Evolutionary conservation across 2,888 invertebrate species (phyloP).

Genomic region (Rhyacophila evoluta): DNA sequence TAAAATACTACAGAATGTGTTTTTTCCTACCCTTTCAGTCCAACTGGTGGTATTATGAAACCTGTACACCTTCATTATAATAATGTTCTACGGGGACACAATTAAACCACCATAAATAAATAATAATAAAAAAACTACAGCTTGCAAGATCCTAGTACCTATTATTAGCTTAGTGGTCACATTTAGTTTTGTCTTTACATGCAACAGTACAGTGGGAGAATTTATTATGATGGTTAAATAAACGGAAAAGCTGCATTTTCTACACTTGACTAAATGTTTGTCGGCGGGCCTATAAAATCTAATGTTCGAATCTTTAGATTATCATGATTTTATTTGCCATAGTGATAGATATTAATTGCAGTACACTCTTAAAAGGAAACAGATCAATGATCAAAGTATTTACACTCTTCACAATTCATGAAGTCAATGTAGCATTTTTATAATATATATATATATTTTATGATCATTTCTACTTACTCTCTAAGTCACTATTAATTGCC

Average conservation of each 20-base stretch:
- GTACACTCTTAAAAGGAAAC: slow-evolving; percentile 20
- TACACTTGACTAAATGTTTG: slow-evolving; percentile 36
- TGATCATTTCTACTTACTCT: slow-evolving; percentile 50
- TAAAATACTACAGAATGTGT: slow-evolving; percentile 26
- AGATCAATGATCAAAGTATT: slow-evolving; percentile 28
- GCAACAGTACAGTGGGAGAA: slow-evolving; percentile 36
- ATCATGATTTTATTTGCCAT: background rate
- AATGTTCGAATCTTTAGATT: background rate
- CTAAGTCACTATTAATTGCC: slow-evolving; percentile 51
- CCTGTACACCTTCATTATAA: slow-evolving; percentile 41
- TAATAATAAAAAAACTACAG: slow-evolving; percentile 44
- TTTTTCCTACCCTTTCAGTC: slow-evolving; percentile 36
- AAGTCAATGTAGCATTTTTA: slow-evolving; percentile 26
- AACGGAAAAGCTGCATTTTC: slow-evolving; percentile 39
- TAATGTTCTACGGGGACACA: slow-evolving; percentile 41
- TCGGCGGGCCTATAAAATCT: slow-evolving; percentile 22
- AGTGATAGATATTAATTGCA: slow-evolving; percentile 8
- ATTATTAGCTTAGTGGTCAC: slow-evolving; percentile 45
- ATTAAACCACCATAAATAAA: slow-evolving; percentile 47
- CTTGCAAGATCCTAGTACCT: slow-evolving; percentile 42
- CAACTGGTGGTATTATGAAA: slow-evolving; percentile 35
- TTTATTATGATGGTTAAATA: slow-evolving; percentile 15
- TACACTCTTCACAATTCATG: slow-evolving; percentile 28
- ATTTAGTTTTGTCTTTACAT: slow-evolving; percentile 45
- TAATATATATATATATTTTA: slow-evolving; percentile 46